Evolutionary conservation across 1,140 invertebrate species (phyloP), one percentile per base, ranked within the genome.

Genomic region (Temnothorax curvispinosus): DNA sequence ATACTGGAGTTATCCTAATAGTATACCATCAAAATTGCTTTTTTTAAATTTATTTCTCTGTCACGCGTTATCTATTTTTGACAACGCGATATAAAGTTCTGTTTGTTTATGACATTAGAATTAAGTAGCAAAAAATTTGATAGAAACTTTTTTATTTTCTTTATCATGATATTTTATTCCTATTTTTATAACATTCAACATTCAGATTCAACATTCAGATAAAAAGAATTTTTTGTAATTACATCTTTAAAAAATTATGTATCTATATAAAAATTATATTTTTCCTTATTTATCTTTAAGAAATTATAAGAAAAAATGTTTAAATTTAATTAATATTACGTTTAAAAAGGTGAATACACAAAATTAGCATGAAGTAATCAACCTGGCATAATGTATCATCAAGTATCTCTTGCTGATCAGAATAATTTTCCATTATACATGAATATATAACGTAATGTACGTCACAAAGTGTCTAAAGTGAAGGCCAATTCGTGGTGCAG

Each of bases 381-480:
- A 80, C 38, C 3, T 80, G 2, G 3, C 15, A 38, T 54, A 35
- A 60, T 13, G 11, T 47, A 44, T 44, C 41, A 21, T 62, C 41
- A 44, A 35, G 11, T n/a, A 21, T 44, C 9, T 44, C 11, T 67
- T 27, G 15, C n/a, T 71, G 21, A 56, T 47, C 15, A 9, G 21
- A 38, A 71, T 72, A 82, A 58, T 82, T 58, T 47, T 35, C 18
- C 3, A 58, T 35, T 56, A 21, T 27, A 18, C 21, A 7, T 27
- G 47, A 60, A 41, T 47, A 21, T 47, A 21, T 72, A 58, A 62
- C 41, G 13, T 80, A 27, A 52, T 54, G 44, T 21, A 27, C 67
- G 54, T 72, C 38, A 58, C 64, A 69, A 69, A 56, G 77, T 60
- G 52, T 72, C 38, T 58, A 47, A 74, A 80, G 64, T 52, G 35